A percentile compares a stretch with the other conserved stretches of the same genome.
phyloP scores from a whole-genome alignment of 2,888 invertebrate genomes.

The Drosophila neonasuta region DNA sequence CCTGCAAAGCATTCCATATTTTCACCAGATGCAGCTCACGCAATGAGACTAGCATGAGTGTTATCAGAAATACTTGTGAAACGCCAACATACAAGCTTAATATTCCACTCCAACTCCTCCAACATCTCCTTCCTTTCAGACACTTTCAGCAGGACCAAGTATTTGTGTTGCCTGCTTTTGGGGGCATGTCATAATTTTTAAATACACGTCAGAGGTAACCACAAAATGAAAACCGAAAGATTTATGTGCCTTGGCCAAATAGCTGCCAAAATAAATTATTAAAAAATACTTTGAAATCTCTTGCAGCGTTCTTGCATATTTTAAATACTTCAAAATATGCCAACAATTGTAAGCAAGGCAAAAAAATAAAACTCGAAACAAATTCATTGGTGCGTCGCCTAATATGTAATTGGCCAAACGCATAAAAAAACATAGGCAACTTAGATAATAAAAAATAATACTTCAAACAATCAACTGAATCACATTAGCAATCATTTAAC shows the following conservation, averaged over 20 bases:
- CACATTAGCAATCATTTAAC: no score
- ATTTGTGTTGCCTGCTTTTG: slow-evolving; percentile 39
- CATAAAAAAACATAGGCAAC: no score
- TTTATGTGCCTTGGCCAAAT: slow-evolving; percentile 42
- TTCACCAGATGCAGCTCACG: slow-evolving; percentile 30
- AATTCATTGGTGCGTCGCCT: not conserved
- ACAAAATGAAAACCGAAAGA: slow-evolving; percentile 28
- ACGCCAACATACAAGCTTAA: slow-evolving; percentile 12
- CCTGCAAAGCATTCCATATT: slow-evolving; percentile 24
- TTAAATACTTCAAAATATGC: not conserved
- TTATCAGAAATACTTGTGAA: slow-evolving; percentile 52
- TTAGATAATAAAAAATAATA: no score
- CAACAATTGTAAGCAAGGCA: not conserved
- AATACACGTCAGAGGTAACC: slow-evolving; percentile 8
- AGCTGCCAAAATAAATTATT: slow-evolving; percentile 25
- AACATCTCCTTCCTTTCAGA: not conserved
- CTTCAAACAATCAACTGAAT: no score
- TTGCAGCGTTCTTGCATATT: slow-evolving; percentile 12
- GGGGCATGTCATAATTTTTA: slow-evolving; percentile 34
- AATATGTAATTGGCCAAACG: no score
- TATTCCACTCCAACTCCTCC: not conserved
- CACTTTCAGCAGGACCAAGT: not conserved
- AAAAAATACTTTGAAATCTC: slow-evolving; percentile 14
- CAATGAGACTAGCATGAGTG: slow-evolving; percentile 17
- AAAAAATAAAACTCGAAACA: not conserved